phyloP scores from a whole-genome alignment of 2,797 vertebrate genomes.

The Gobio occitaniae region DNA sequence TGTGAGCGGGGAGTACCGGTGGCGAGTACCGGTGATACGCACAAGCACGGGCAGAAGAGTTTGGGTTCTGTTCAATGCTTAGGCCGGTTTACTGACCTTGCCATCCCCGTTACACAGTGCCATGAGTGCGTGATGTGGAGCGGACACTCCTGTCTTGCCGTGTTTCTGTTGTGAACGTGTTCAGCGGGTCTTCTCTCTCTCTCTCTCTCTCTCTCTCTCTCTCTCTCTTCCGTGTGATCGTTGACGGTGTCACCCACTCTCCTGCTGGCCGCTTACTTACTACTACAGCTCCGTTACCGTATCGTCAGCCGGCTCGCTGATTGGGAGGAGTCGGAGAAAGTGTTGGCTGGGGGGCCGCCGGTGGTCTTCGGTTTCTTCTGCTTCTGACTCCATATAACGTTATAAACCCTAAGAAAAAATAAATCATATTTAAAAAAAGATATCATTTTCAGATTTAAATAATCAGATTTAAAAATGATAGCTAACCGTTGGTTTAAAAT shows the following conservation, averaged over 20 bases:
- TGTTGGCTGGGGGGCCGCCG: background rate
- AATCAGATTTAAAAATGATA: no score
- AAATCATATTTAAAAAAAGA: no score
- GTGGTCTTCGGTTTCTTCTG: no score
- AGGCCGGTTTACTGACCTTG: slow-evolving; percentile 88
- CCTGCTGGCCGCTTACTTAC: slow-evolving; percentile 19
- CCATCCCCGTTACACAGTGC: slow-evolving; percentile 97
- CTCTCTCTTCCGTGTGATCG: slow-evolving; percentile 9
- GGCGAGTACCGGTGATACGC: slow-evolving; percentile 34
- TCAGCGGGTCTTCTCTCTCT: slow-evolving; percentile 21
- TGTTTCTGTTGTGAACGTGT: slow-evolving; percentile 55
- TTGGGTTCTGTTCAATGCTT: background rate
- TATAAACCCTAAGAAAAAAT: no score
- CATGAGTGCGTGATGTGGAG: slow-evolving; percentile 82
- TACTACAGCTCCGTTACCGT: slow-evolving; percentile 9
- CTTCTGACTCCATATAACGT: no score
- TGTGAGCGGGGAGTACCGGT: slow-evolving; percentile 59
- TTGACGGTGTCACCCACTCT: background rate
- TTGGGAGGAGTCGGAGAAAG: slow-evolving; percentile 36
- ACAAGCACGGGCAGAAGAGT: background rate
- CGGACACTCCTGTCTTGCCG: slow-evolving; percentile 68
- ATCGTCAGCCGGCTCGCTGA: background rate
- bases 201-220: slow-evolving; percentile 1
- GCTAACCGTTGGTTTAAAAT: no score
- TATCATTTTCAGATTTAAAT: background rate